These are phyloP conservation scores for Sinocyclocheilus maitianheensis DNA, from an alignment of 2,113 vertebrate genomes.

Conservation along the genomic window DNA sequence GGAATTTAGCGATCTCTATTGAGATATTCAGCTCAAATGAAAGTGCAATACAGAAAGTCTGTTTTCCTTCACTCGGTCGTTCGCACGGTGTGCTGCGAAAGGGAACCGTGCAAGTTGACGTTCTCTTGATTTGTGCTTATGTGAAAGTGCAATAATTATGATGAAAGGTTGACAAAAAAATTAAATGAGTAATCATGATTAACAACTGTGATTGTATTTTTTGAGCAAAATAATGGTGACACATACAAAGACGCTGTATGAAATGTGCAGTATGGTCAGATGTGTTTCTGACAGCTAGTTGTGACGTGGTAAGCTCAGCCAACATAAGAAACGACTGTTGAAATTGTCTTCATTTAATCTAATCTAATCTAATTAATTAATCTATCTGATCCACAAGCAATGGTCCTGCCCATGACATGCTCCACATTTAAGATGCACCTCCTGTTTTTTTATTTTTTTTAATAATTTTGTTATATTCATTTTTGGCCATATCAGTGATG, in stretches of 20 bases:
- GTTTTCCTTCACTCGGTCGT: no score
- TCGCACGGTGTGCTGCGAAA: background rate
- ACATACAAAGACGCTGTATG: no score
- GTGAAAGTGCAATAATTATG: background rate
- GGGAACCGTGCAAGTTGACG: background rate
- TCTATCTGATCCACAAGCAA: background rate
- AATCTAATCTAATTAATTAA: background rate
- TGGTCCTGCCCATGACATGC: background rate
- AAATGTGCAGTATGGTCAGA: no score
- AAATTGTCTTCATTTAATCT: background rate
- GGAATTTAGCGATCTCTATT: background rate
- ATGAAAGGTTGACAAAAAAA: background rate
- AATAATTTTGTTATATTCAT: background rate
- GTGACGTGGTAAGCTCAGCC: background rate
- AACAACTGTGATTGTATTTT: background rate
- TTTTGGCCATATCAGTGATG: background rate
- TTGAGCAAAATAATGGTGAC: background rate
- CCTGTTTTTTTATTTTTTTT: background rate
- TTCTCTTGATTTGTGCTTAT: background rate
- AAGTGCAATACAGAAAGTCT: background rate
- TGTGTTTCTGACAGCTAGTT: background rate
- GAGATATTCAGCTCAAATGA: background rate
- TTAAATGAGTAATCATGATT: background rate
- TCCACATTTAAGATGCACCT: background rate
- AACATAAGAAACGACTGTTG: background rate